Evolutionary conservation across 2,113 vertebrate genomes (phyloP), one percentile per base, ranked within the genome.

Genomic region (Anoura caudifer): DNA sequence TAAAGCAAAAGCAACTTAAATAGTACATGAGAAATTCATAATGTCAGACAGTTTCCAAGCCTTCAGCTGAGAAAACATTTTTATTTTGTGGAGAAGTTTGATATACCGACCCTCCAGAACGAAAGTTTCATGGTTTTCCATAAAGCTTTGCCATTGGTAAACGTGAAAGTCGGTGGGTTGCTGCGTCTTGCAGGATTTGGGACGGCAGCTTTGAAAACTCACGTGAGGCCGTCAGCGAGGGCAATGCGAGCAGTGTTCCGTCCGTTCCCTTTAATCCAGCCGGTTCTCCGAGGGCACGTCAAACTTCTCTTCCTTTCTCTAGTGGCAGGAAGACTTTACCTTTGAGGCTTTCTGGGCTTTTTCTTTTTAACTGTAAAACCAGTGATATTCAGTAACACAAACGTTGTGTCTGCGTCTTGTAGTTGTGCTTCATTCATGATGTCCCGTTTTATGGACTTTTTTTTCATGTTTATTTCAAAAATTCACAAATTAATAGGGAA

Each of bases 51-150:
- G 2, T 80, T 85, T 93, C 86, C 50, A 81, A 82, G 59, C 59
- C 84, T 84, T 93, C 84, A 67, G 54, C 28, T 56, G 65, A 79
- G 33, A 86, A 96, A 89, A 50, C 17, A 19, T 69, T 93, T 91
- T 90, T 19, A 59, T 91, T 86, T 87, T 91, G 73, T 16, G 45
- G 69, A 79, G 43, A 75, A 28, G 16, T 85, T 61, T 61, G 47
- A 63, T 91, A 61, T 28, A 12, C 12, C 4, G 36, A 54, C 19
- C 3, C 70, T 76, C 70, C 59, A 45, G 3, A 61, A 76, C 19
- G 13, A 75, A 75, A 43, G 15, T 59, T 89, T 65, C 38, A 38
- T 28, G 2, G 56, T 43, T 61, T 95, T 61, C 92, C 84, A 69
- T 22, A 75, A 92, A 50, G 5, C 16, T 76, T 50, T 47, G 6